Evolutionary conservation across 1,140 invertebrate species (phyloP), one percentile per base, ranked within the genome.

Genomic region (Lordiphosa clarofinis): DNA sequence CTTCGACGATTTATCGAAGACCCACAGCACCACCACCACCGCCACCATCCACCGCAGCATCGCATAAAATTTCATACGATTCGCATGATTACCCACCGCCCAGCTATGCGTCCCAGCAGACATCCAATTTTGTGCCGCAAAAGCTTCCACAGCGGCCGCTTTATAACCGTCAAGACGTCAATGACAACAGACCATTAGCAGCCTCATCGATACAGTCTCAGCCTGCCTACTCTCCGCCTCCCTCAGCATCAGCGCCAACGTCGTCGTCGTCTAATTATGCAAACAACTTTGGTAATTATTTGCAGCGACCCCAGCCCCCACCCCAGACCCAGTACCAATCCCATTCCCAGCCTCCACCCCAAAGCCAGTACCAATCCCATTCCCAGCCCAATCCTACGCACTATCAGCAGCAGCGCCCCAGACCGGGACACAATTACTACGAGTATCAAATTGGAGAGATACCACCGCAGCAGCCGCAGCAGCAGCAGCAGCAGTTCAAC

Each of bases 241-340:
- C 48, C 28, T 38, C 54, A 13, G 31, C 53, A 9, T 35, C 54
- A 13, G 13, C 53, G 11, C 9, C 55, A 9, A 21, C 52, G 40
- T 50, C 36, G 19, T 52, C 46, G n/a, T 56, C 75, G 66, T 82
- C 86, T 86, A 88, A 86, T 86, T 88, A 88, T 87, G 86, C 81
- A 86, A 87, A 88, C 86, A 87, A 73, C 81, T 87, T 87, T 79
- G 81, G 79, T 79, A 88, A 87, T 88, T 88, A 88, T 88, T 87
- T 84, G 86, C 71, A 73, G 58, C 69, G 71, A 54, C 68, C 82
- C 38, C 62, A 50, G 7, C 38, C 55, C 63, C 71, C 53, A 52
- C 46, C 67, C 36, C 31, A 44, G 28, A 48, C 48, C 48, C 36
- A 49, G 54, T 39, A 39, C 58, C 47, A 38, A 31, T 19, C 63